These are phyloP conservation scores for Colletes latitarsis DNA, from an alignment of 1,140 invertebrate genomes.

Conservation along the genomic window DNA sequence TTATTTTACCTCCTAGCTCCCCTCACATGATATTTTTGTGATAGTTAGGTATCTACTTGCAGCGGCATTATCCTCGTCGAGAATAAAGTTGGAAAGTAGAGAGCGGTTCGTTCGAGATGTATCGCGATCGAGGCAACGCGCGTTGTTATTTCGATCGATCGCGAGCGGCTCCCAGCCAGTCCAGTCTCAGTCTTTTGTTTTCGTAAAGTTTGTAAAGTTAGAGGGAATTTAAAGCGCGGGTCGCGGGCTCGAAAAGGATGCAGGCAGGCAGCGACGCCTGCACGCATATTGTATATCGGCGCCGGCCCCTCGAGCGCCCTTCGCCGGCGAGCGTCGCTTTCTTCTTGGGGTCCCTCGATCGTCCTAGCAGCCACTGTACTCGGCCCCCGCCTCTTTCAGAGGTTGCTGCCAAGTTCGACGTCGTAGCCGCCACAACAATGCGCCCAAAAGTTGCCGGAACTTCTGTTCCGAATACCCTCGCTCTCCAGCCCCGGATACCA, in stretches of 20 bases:
- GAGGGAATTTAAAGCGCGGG: conserved; percentile 38
- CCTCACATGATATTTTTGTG: too few relatives aligned
- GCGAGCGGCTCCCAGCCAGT: neutral
- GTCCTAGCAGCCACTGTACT: neutral
- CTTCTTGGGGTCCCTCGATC: neutral
- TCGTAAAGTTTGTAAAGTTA: conserved; percentile 53
- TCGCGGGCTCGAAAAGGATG: neutral
- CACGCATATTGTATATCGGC: conserved; percentile 54
- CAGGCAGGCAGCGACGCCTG: neutral
- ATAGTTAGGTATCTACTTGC: too few relatives aligned
- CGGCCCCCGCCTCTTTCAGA: conserved; percentile 26
- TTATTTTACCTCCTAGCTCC: too few relatives aligned
- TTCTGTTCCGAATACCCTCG: conserved; percentile 52
- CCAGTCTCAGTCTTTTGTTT: conserved; percentile 47
- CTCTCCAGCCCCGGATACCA: neutral
- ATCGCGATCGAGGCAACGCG: neutral
- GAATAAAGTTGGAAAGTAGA: too few relatives aligned
- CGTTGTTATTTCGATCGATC: too few relatives aligned
- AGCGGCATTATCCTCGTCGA: too few relatives aligned
- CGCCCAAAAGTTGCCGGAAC: conserved; percentile 67
- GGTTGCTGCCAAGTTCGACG: conserved; percentile 67
- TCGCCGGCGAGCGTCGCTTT: neutral
- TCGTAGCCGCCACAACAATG: conserved; percentile 69
- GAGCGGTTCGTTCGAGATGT: neutral
- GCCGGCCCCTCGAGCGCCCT: conserved; percentile 5